Percentiles rank a stretch among this genome's conserved stretches.
These are phyloP conservation scores for Siniperca obscura DNA, from an alignment of 2,797 vertebrate genomes.

Conservation along the genomic window DNA sequence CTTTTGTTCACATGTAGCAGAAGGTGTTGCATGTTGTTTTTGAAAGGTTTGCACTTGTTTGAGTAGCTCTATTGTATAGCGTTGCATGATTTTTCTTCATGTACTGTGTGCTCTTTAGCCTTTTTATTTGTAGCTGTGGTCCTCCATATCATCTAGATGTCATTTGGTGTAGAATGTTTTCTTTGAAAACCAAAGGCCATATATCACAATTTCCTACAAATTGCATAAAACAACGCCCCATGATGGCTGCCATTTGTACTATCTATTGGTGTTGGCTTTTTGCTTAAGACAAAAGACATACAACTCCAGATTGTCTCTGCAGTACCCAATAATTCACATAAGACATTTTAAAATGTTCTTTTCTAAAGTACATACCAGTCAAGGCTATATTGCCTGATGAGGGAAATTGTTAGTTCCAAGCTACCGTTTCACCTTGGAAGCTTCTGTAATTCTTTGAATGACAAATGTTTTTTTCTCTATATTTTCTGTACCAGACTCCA, in stretches of 20 bases:
- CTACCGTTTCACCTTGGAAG: neutral
- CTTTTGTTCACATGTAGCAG: slow-evolving; percentile 2
- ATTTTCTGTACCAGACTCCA: slow-evolving; percentile 86
- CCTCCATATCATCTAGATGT: neutral
- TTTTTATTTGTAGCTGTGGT: slow-evolving; percentile 7
- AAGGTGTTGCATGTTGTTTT: neutral
- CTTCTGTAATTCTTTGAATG: neutral
- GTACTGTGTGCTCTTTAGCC: neutral
- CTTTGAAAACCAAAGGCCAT: neutral
- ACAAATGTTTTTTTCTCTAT: neutral
- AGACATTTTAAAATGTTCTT: neutral
- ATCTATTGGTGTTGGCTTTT: neutral
- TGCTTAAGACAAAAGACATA: neutral
- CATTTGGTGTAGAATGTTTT: neutral
- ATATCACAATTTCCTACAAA: neutral
- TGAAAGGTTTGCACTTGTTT: slow-evolving; percentile 4
- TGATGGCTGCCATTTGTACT: neutral
- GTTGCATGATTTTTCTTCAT: neutral
- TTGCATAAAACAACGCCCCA: neutral
- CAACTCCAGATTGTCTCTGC: neutral
- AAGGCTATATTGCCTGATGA: neutral
- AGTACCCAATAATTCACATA: neutral
- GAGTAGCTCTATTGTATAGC: neutral
- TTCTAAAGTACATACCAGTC: neutral
- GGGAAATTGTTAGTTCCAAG: neutral